Evolutionary conservation across 2,113 vertebrate genomes (phyloP).

Genomic region (Sorex araneus): DNA sequence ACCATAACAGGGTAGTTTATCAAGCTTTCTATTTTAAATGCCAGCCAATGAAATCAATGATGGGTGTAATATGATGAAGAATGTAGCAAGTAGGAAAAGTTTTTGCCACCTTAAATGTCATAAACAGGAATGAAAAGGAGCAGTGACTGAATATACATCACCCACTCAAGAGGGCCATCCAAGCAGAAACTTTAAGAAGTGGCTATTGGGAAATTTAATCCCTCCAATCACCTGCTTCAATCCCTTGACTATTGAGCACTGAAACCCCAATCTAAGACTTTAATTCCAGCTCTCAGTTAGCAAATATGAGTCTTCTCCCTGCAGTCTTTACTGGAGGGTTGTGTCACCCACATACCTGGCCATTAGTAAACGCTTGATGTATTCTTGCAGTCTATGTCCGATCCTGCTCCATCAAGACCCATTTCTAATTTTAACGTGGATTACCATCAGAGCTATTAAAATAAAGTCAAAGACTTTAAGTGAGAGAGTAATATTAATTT

Average conservation of each 20-base stretch:
- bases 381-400: not conserved
- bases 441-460: not conserved
- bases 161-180: not conserved
- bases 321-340: too few species aligned
- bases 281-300: not conserved
- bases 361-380: not conserved
- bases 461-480: slow-evolving; percentile 1
- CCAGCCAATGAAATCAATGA: slow-evolving; percentile 73
- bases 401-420: not conserved
- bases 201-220: not conserved
- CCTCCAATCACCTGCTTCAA: not conserved
- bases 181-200: not conserved
- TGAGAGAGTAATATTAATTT: not conserved
- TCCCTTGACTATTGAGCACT: not conserved
- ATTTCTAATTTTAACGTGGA: not conserved
- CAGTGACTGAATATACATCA: not conserved
- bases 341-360: not conserved
- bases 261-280: not conserved
- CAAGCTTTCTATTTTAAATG: slow-evolving; percentile 75
- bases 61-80: slow-evolving; percentile 68
- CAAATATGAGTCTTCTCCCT: not conserved
- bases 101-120: slow-evolving; percentile 59
- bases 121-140: not conserved
- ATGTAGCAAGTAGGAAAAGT: slow-evolving; percentile 38
- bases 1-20: slow-evolving; percentile 69